Base-by-base conservation (phyloP, 2,888 invertebrate species). In the Ennomos fuscantarius region DNA sequence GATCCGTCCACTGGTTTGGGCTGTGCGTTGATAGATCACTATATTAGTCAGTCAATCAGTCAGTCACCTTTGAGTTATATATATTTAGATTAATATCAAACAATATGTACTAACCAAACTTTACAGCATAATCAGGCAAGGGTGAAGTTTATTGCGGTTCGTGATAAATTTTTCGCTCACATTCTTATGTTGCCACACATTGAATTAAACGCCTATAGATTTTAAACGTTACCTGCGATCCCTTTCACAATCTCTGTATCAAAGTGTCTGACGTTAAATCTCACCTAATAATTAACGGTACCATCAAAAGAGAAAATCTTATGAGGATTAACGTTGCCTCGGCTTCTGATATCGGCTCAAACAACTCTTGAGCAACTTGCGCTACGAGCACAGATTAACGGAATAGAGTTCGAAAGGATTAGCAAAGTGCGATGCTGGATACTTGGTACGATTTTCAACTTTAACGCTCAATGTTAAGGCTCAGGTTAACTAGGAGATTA, bases 401-500 rank as follows among this genome's bases (percentile, higher is more conserved):
- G 73, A 76, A 79, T 78, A 82, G 80, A 82, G 78, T 82, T 78
- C 72, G 73, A 69, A 62, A 70, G 79, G 81, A 80, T 85, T 82
- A 84, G 53, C 58, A 54, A 57, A 60, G 58, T 59, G 62, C 53
- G 63, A 70, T 67, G 58, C 51, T 61, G 63, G 72, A 69, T 73
- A 73, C 72, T 66, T 60, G 8, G 55, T 47, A 49, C 47, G 49
- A 61, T 54, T 67, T 48, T 65, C 57, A 66, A 66, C 68, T 63
- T 48, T 68, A 62, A 61, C 50, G 51, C 59, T 45, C 39, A 40
- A 59, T 39, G 36, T 32, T 57, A 65, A 45, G 44, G 60, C 53
- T 60, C 65, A 67, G 41, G 51, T 59, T 59, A 40, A 43, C 11
- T 12, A 42, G 10, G 45, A 59, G 58, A 59, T 54, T 59, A 58